Evolutionary conservation across 2,113 vertebrate genomes (phyloP).

Genomic region (Tringa solitaria): DNA sequence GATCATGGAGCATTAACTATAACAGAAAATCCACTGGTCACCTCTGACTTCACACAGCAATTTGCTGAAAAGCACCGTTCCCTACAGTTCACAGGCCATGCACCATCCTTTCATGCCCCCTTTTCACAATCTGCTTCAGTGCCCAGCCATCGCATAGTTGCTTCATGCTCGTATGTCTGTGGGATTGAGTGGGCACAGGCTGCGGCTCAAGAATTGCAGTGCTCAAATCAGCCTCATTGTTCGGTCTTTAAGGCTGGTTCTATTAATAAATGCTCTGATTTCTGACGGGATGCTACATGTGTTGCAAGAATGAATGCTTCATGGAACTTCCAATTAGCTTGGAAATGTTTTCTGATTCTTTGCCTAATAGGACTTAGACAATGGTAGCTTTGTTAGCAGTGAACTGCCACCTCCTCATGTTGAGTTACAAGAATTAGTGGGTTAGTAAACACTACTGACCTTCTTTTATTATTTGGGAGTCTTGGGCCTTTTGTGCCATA

Average conservation of each 20-base stretch:
- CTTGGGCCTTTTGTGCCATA: not conserved
- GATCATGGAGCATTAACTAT: not conserved
- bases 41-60: not conserved
- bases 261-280: constrained; percentile 20
- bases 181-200: not conserved
- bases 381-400: constrained; percentile 25
- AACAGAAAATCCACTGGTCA: not conserved
- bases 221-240: not conserved
- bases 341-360: constrained; percentile 44
- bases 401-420: not conserved
- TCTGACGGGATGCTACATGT: not conserved
- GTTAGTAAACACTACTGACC: constrained; percentile 15
- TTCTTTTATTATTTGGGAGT: not conserved
- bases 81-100: not conserved
- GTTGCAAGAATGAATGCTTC: not conserved
- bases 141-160: not conserved
- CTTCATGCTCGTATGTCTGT: not conserved
- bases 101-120: not conserved
- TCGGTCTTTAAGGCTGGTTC: not conserved
- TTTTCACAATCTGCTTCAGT: not conserved
- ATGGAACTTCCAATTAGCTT: not conserved
- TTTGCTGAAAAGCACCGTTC: not conserved
- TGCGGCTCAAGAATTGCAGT: not conserved
- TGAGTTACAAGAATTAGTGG: constrained; percentile 3
- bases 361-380: constrained; percentile 32